Base-by-base conservation (phyloP, 2,797 vertebrate species). In the Brachyalestes nurse region DNA sequence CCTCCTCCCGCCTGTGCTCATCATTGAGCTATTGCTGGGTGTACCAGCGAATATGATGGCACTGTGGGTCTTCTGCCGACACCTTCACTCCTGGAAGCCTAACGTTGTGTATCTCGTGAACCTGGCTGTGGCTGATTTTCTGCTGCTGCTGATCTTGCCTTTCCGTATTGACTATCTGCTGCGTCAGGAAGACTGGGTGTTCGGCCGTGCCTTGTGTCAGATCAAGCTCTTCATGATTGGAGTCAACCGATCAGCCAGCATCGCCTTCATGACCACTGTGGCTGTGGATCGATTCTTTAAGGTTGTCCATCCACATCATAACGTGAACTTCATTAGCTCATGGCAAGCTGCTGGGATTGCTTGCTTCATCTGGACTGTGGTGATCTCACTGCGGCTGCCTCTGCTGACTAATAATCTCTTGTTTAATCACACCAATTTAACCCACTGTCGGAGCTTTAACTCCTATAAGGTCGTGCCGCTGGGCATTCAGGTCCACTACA, bases 201-300 rank as follows among this genome's bases (percentile, higher is more conserved):
- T 90, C 13, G 87, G 88, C 3, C 1, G 14, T 0, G n/a, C 83
- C 1, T 86, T 90, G 65, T 94, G 93, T 65, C 86, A 80, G 4
- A 73, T 94, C 49, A 91, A 90, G 77, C 93, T 95, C 45, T 95
- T 94, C 83, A 92, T 92, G 90, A 74, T 95, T 76, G 81, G 93
- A 21, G 88, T 90, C 78, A 96, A 92, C 83, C 88, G 94, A 57
- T 92, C 92, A 0, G 90, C 89, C 1, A 95, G 89, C 75, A 94
- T 93, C 1, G 86, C 85, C 25, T 95, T 95, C 87, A 94, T 95
- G 77, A 88, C 92, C 0, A 76, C 86, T 2, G 91, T 96, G 82
- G 92, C 91, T 0, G 71, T 91, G 67, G 84, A 95, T 74, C 90
- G 91, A 23, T 96, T 95, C 83, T 94, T 95, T 81, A 93, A 93